Base-by-base conservation (phyloP, 2,797 vertebrate species). In the Graptemys geographica region DNA sequence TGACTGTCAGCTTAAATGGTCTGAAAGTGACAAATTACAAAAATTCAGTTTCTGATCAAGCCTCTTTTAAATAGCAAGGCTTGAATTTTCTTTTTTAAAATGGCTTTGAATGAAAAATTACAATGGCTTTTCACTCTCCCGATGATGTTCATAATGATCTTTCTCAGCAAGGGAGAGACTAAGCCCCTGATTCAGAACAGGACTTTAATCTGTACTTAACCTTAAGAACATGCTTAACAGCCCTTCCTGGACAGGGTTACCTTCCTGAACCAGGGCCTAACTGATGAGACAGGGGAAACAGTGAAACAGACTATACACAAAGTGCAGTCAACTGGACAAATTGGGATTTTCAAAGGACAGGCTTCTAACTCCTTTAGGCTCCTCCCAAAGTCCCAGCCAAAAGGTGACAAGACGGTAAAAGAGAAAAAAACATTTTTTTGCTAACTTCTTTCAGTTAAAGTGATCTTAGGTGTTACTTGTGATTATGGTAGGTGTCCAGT, bases 221-320 rank as follows among this genome's bases (percentile, higher is more conserved):
- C 18, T 53, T 33, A 90, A 13, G 41, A 76, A 18, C 0, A 0
- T 37, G 53, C 84, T 57, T 28, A 51, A 78, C 10, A 10, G 6
- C 0, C n/a, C 5, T 79, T 31, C 47, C 69, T 0, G 0, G 18
- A 1, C 2, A 49, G 33, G 52, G 11, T 31, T 1, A 5, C 47
- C 90, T 41, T 25, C 53, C 65, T 47, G 62, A 41, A 4, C 21
- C 44, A 27, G 19, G 51, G 2, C 81, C 11, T 51, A 10, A 72
- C 74, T 2, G 5, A 13, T 9, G 2, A 13, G 83, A 27, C 25
- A 44, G 18, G 86, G 56, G 81, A 41, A 13, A 49, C 18, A 47
- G 12, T 41, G 81, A 0, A 0, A 28, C 76, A 47, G 15, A 0
- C 3, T 0, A 6, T 33, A 33, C 83, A 52, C 37, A 2, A 0